Evolutionary conservation across 2,797 vertebrate genomes (phyloP).

Genomic region (Orestias chungarensis): DNA sequence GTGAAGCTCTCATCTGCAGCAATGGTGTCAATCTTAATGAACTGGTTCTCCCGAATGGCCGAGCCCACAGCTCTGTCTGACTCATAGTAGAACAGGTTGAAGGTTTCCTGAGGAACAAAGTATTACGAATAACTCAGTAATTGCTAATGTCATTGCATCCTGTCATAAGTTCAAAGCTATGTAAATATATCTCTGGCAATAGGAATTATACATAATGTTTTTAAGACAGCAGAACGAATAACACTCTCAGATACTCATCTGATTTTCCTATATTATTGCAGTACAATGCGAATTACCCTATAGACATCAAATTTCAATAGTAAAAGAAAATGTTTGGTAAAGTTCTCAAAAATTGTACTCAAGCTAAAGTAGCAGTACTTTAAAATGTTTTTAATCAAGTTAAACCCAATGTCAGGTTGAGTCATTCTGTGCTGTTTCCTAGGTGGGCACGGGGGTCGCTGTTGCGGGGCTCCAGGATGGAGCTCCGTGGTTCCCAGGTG

Average conservation of each 20-base stretch:
- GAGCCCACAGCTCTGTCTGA: constrained; percentile 88
- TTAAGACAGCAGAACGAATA: background rate
- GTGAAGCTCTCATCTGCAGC: constrained; percentile 98
- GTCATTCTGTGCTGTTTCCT: no score
- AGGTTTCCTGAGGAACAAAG: constrained; percentile 83
- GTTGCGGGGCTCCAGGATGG: no score
- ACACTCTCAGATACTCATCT: no score
- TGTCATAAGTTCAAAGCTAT: background rate
- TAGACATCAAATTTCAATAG: background rate
- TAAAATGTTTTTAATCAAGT: no score
- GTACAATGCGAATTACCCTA: background rate
- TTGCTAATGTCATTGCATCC: background rate
- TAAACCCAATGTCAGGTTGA: no score
- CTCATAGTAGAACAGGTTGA: constrained; percentile 96
- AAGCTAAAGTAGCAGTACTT: no score
- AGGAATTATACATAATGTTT: background rate
- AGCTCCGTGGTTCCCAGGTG: no score
- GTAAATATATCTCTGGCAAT: background rate
- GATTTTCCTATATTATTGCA: background rate
- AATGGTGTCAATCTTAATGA: constrained; percentile 95
- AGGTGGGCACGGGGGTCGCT: no score
- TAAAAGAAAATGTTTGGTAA: background rate
- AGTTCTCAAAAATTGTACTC: no score
- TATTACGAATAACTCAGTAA: background rate
- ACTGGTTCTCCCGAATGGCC: constrained; percentile 89